phyloP scores from a whole-genome alignment of 2,113 vertebrate genomes.

The Notothenia coriiceps region DNA sequence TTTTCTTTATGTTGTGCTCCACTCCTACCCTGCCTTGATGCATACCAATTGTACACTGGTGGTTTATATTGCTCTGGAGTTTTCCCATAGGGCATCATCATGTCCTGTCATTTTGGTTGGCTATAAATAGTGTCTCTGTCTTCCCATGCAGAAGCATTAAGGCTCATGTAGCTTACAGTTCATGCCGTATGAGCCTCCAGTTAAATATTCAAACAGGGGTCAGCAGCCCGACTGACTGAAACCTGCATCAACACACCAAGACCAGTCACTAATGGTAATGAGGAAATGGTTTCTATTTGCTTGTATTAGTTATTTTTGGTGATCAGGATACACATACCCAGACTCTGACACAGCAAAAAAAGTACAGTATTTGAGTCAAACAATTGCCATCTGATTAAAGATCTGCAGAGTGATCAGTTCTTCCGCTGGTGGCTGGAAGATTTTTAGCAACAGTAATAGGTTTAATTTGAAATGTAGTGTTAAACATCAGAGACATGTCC shows the following conservation, averaged over 20 bases:
- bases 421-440: not conserved
- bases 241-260: not conserved
- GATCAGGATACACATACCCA: not conserved
- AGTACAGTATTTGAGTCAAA: too few species aligned
- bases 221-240: not conserved
- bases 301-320: not conserved
- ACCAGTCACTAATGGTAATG: not conserved
- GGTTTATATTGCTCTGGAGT: slow-evolving; percentile 36
- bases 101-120: slow-evolving; percentile 51
- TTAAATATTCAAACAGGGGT: not conserved
- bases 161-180: not conserved
- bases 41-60: slow-evolving; percentile 29
- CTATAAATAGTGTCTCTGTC: slow-evolving; percentile 51
- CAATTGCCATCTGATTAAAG: too few species aligned
- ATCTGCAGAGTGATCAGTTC: too few species aligned
- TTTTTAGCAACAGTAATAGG: not conserved
- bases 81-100: slow-evolving; percentile 43
- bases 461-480: not conserved
- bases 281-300: not conserved
- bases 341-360: too few species aligned
- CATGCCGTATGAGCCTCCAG: not conserved
- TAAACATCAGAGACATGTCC: not conserved
- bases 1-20: not conserved
- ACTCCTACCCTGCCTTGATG: not conserved
- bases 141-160: slow-evolving; percentile 33